Conservation (phyloP, 2,113 vertebrate genomes). For the Dromaius novaehollandiae region DNA sequence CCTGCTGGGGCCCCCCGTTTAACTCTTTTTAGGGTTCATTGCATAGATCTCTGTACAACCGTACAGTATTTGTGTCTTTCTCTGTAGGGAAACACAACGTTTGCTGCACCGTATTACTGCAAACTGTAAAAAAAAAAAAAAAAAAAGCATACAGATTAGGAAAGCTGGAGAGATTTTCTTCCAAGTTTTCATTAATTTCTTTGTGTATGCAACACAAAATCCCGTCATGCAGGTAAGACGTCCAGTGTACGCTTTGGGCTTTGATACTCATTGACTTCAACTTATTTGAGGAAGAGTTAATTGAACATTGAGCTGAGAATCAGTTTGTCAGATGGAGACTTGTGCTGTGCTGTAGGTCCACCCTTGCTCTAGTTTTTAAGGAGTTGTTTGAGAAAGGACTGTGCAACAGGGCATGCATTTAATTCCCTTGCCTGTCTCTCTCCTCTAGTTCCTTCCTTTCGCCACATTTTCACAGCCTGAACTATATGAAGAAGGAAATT, state of each 20-base stretch:
- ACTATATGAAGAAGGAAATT: conserved; percentile 26
- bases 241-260: background rate
- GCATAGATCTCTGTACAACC: background rate
- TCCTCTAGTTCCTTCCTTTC: background rate
- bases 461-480: conserved; percentile 16
- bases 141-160: background rate
- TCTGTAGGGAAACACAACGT: background rate
- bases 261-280: background rate
- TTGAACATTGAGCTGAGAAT: background rate
- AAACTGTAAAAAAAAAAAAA: no score
- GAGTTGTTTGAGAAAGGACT: background rate
- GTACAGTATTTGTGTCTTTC: background rate
- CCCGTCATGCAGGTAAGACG: background rate
- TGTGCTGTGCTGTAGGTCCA: background rate
- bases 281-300: background rate
- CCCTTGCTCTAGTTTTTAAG: background rate
- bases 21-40: rapidly evolving
- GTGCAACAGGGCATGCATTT: background rate
- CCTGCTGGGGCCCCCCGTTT: background rate
- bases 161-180: background rate
- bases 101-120: rapidly evolving
- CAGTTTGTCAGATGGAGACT: background rate
- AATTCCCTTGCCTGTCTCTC: background rate
- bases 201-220: background rate
- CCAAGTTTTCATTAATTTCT: background rate